These are phyloP conservation scores for Cetoscarus ocellatus DNA, from an alignment of 2,797 vertebrate species.

Conservation along the genomic window DNA sequence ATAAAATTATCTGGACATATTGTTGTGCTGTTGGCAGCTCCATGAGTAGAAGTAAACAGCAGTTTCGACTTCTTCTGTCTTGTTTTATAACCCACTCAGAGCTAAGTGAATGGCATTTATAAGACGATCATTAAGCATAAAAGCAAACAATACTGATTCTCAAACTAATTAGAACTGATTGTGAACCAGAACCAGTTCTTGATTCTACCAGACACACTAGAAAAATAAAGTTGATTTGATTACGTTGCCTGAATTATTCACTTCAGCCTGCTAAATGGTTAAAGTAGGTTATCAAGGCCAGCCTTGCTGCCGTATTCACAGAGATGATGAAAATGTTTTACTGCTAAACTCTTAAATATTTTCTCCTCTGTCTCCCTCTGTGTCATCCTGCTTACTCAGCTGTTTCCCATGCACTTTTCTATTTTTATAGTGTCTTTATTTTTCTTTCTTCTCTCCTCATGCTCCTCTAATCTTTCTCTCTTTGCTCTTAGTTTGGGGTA, in stretches of 20 bases:
- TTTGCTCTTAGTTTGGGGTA: slow-evolving; percentile 20
- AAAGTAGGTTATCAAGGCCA: not conserved
- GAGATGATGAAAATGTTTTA: not conserved
- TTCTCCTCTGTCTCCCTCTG: not conserved
- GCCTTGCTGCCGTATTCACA: not conserved
- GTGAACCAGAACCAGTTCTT: not conserved
- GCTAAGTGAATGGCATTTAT: no score
- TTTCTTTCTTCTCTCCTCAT: slow-evolving; percentile 16
- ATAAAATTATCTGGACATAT: no score
- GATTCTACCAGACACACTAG: slow-evolving; percentile 1
- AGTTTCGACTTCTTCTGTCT: no score
- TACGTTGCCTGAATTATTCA: slow-evolving; percentile 1
- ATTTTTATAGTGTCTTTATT: slow-evolving; percentile 33
- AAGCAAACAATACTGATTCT: no score
- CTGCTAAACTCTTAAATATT: not conserved
- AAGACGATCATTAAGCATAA: no score
- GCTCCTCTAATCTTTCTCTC: slow-evolving; percentile 24
- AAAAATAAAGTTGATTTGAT: not conserved
- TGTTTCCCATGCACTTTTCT: slow-evolving; percentile 24
- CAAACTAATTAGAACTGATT: no score
- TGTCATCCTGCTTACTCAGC: not conserved
- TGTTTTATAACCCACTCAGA: no score
- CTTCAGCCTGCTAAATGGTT: not conserved
- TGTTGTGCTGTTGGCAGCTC: no score
- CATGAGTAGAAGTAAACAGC: no score